Conservation (phyloP, 2,113 vertebrate genomes). For the Mirza zaza region DNA sequence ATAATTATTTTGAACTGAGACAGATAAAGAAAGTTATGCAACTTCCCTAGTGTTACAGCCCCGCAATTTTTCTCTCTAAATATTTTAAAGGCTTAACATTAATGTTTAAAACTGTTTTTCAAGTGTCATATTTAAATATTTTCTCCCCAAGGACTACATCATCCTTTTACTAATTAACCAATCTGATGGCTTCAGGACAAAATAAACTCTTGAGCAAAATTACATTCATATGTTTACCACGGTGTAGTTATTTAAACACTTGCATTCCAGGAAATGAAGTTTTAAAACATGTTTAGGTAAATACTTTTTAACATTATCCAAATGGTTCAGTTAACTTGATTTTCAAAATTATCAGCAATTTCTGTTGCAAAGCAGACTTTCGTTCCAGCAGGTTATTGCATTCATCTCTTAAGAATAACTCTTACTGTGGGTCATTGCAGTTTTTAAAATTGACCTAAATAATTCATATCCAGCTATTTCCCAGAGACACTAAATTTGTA, state of each 20-base stretch:
- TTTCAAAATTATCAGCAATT: background rate
- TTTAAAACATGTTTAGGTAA: slow-evolving; percentile 67
- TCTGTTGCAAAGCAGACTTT: slow-evolving; percentile 47
- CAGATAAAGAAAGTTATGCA: background rate
- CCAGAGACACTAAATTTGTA: background rate
- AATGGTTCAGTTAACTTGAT: slow-evolving; percentile 33
- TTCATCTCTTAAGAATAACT: background rate
- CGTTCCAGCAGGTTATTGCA: background rate
- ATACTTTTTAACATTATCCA: slow-evolving; percentile 55
- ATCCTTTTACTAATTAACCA: slow-evolving; percentile 62
- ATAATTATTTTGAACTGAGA: slow-evolving; percentile 50
- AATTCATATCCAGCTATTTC: background rate
- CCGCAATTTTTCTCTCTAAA: slow-evolving; percentile 50
- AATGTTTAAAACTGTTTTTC: slow-evolving; percentile 34
- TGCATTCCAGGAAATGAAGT: slow-evolving; percentile 57
- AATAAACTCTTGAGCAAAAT: slow-evolving; percentile 72
- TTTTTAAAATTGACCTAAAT: background rate
- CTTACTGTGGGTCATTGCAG: background rate
- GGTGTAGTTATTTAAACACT: slow-evolving; percentile 57
- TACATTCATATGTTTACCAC: slow-evolving; percentile 46
- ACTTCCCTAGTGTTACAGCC: background rate
- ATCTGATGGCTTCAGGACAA: slow-evolving; percentile 41
- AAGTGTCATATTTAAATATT: slow-evolving; percentile 32
- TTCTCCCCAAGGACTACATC: background rate
- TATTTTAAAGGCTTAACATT: slow-evolving; percentile 63